A percentile compares a stretch with the other conserved stretches of the same genome.
These are phyloP conservation scores for Hirtodrosophila duncani DNA, from an alignment of 2,888 invertebrate species.

Conservation along the genomic window DNA sequence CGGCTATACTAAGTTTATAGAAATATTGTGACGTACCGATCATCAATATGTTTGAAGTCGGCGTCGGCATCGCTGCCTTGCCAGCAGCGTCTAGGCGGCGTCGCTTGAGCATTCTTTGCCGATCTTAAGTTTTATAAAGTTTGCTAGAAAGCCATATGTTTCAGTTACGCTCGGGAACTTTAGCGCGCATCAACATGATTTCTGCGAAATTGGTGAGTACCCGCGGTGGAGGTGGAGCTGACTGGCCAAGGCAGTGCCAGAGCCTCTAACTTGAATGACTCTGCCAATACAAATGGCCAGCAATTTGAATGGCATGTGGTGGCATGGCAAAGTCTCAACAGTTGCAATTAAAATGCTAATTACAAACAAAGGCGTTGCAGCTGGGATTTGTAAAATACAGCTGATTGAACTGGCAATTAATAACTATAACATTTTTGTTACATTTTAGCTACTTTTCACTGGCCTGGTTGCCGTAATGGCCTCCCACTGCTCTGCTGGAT, in stretches of 20 bases:
- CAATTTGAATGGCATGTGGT: constrained; percentile 38
- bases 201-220: constrained; percentile 71
- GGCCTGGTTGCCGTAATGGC: constrained; percentile 59
- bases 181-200: constrained; percentile 65
- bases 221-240: background rate
- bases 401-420: too few species aligned
- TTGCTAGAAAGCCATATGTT: constrained; percentile 26
- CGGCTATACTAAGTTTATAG: too few species aligned
- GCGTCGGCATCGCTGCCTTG: background rate
- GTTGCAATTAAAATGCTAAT: background rate
- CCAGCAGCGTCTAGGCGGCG: background rate
- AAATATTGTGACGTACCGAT: too few species aligned
- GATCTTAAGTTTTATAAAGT: constrained; percentile 53
- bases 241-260: constrained; percentile 7
- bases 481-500: constrained; percentile 57
- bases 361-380: background rate
- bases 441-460: constrained; percentile 53
- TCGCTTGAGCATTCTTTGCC: constrained; percentile 43
- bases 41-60: too few species aligned
- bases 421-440: background rate
- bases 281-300: constrained; percentile 5
- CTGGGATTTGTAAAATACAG: constrained; percentile 5
- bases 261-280: background rate
- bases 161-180: constrained; percentile 72
- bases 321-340: constrained; percentile 17